A percentile compares a stretch with the other conserved stretches of the same genome.
These are phyloP conservation scores for Elaphurus davidianus DNA, from an alignment of 2,113 vertebrate species.

Conservation along the genomic window DNA sequence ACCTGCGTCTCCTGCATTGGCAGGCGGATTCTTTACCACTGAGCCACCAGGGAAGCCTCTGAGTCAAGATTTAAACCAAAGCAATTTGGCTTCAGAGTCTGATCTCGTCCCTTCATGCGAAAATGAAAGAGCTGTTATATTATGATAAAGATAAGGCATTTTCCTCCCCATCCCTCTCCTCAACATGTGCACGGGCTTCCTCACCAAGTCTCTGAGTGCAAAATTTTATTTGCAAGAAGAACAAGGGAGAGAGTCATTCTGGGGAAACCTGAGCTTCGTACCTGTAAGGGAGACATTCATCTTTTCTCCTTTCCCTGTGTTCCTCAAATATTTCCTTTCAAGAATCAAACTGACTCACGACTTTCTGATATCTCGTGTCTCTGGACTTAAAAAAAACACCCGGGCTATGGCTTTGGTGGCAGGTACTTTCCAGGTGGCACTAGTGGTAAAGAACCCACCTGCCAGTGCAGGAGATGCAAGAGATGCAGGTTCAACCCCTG, in stretches of 20 bases:
- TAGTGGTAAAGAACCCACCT: not conserved
- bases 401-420: not conserved
- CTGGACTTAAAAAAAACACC: not conserved
- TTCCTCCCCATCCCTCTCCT: not conserved
- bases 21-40: not conserved
- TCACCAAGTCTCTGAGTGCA: not conserved
- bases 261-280: rapidly evolving
- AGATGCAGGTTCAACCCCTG: not conserved
- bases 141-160: too few relatives aligned
- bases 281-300: not conserved
- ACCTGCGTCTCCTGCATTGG: not conserved
- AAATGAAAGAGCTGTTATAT: not conserved
- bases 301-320: not conserved
- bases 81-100: not conserved
- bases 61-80: not conserved
- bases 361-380: not conserved
- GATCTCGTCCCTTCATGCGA: not conserved
- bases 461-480: not conserved
- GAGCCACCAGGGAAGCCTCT: not conserved
- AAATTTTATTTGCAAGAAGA: not conserved
- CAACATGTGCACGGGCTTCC: rapidly evolving
- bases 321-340: not conserved
- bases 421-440: not conserved
- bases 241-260: not conserved
- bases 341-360: not conserved